Percentiles rank a stretch among this genome's conserved stretches.
Conservation (phyloP, 2,797 vertebrate genomes). For the Enteromius mattozi region DNA sequence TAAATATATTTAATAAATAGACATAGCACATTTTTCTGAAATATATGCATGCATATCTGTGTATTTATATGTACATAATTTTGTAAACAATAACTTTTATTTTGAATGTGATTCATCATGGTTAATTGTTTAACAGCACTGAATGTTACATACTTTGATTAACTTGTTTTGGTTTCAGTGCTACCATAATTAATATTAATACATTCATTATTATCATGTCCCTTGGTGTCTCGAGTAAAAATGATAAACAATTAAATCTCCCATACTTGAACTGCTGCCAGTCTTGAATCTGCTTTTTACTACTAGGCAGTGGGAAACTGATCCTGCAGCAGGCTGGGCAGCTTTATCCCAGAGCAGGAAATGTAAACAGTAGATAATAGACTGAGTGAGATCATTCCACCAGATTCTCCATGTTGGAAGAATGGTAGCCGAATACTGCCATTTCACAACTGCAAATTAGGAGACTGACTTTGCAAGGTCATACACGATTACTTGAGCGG, state of each 20-base stretch:
- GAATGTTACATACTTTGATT: background rate
- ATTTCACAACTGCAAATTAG: background rate
- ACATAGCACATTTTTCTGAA: no score
- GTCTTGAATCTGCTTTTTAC: background rate
- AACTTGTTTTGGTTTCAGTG: background rate
- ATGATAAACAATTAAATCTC: background rate
- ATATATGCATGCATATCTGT: no score
- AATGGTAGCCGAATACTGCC: background rate
- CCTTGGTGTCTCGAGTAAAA: background rate
- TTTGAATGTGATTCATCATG: no score
- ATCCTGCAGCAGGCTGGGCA: background rate
- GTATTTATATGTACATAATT: no score
- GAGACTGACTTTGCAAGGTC: slow-evolving; percentile 15
- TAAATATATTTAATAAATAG: no score
- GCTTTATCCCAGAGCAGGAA: background rate
- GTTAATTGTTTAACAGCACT: no score
- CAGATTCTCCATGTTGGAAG: background rate
- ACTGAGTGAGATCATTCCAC: background rate
- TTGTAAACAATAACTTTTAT: no score
- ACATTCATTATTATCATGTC: background rate
- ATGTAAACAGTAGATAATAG: background rate
- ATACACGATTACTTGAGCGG: background rate
- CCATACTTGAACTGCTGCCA: background rate
- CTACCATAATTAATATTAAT: background rate
- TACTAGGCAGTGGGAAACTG: background rate